These are phyloP conservation scores for Nipponacmea schrenckii DNA, from an alignment of 2,888 invertebrate genomes.

Conservation along the genomic window DNA sequence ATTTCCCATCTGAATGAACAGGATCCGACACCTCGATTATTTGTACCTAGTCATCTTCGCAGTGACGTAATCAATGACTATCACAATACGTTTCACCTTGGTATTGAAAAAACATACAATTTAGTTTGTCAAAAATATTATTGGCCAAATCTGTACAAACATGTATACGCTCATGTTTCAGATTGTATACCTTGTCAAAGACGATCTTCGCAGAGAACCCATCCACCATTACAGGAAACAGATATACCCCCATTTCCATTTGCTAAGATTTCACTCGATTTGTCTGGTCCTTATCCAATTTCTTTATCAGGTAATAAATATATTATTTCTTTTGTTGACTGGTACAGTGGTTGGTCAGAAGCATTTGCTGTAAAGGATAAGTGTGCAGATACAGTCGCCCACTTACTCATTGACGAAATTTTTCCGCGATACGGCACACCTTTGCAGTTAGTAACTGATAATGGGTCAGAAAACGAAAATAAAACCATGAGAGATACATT, in stretches of 20 bases:
- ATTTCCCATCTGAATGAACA: no score
- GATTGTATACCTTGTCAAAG: no score
- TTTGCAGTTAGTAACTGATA: constrained; percentile 22
- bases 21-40: no score
- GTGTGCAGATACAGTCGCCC: constrained; percentile 24
- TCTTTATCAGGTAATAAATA: constrained; percentile 22
- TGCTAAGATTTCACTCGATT: constrained; percentile 18
- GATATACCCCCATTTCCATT: constrained; percentile 15
- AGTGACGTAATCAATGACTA: neutral
- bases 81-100: neutral
- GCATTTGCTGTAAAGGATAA: constrained; percentile 29
- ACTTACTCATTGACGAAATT: constrained; percentile 30
- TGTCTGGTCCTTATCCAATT: constrained; percentile 23
- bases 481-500: constrained; percentile 16
- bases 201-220: no score
- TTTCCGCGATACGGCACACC: constrained; percentile 27
- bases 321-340: no score
- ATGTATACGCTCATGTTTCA: no score
- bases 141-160: no score
- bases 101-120: no score
- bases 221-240: constrained; percentile 15
- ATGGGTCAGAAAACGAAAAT: constrained; percentile 23
- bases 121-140: no score
- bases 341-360: constrained; percentile 26
- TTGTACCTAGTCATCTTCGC: no score